These are phyloP conservation scores for Drosophila atripex DNA, from an alignment of 2,888 invertebrate genomes.

Conservation along the genomic window DNA sequence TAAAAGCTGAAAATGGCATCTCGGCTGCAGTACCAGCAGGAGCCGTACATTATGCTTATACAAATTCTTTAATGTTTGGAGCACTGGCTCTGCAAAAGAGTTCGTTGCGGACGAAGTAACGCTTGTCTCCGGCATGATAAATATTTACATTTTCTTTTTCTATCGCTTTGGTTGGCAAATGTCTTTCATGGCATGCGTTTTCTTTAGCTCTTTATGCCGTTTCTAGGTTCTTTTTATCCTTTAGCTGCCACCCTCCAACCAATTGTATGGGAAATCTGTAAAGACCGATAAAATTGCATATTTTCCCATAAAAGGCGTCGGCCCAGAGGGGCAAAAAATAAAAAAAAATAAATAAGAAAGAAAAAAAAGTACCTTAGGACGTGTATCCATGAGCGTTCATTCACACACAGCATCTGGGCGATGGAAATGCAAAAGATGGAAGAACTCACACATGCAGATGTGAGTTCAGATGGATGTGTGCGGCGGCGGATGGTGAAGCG, in stretches of 20 bases:
- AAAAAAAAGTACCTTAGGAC: neutral
- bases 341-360: conserved; percentile 4
- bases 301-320: conserved; percentile 64
- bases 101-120: conserved; percentile 34
- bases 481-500: conserved; percentile 13
- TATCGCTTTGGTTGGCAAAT: conserved; percentile 60
- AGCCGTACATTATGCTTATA: conserved; percentile 21
- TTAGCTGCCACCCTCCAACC: neutral
- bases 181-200: conserved; percentile 63
- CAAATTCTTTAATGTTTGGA: conserved; percentile 41
- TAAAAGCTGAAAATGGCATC: conserved; percentile 74
- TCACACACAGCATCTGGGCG: conserved; percentile 31
- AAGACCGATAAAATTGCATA: conserved; percentile 81
- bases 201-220: conserved; percentile 23
- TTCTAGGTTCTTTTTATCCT: conserved; percentile 29
- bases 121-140: conserved; percentile 65
- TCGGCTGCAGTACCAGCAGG: conserved; percentile 7
- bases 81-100: too few relatives aligned
- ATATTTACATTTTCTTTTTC: conserved; percentile 73
- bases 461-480: neutral
- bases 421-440: conserved; percentile 20
- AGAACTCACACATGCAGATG: conserved; percentile 5
- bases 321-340: conserved; percentile 20
- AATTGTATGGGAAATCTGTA: conserved; percentile 69
- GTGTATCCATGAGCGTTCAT: conserved; percentile 28